A percentile compares a stretch with the other conserved stretches of the same genome.
Evolutionary conservation across 2,888 invertebrate genomes (phyloP).

Genomic region (Oligia strigilis): DNA sequence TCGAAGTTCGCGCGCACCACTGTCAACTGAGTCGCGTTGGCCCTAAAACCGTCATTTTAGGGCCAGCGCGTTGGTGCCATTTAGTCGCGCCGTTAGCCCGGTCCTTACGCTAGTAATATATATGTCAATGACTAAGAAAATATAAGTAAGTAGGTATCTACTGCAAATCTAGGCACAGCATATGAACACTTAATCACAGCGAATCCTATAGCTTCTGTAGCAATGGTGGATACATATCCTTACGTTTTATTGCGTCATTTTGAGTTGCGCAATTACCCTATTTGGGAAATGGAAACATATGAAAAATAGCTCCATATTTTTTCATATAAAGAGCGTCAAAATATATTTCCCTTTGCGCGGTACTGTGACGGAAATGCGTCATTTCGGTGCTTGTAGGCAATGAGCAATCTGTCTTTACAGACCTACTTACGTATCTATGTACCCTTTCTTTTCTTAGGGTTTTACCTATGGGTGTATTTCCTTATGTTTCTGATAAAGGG

Average conservation of each 20-base stretch:
- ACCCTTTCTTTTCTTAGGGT: neutral
- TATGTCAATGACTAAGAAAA: no score
- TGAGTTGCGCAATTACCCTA: conserved; percentile 68
- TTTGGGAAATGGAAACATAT: conserved; percentile 68
- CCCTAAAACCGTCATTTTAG: no score
- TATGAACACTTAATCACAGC: neutral
- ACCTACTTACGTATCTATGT: conserved; percentile 1
- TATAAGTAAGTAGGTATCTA: neutral
- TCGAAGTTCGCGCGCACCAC: no score
- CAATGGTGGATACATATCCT: conserved; percentile 39
- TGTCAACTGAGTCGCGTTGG: no score
- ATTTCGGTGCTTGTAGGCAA: conserved; percentile 60
- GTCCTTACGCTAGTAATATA: no score
- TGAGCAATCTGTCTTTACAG: conserved; percentile 54
- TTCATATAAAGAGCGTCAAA: conserved; percentile 63
- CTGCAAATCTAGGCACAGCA: neutral
- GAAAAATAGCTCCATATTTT: conserved; percentile 65
- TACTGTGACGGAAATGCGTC: conserved; percentile 54
- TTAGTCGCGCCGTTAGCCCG: no score
- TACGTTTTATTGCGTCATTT: conserved; percentile 63
- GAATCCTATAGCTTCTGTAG: neutral
- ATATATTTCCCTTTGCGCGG: conserved; percentile 57
- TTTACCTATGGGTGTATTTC: conserved; percentile 11
- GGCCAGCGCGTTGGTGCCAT: no score
- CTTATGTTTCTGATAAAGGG: neutral